Percentiles rank a stretch among this genome's conserved stretches.
Evolutionary conservation across 1,140 invertebrate genomes (phyloP).

Genomic region (Bathynomus jamesi): DNA sequence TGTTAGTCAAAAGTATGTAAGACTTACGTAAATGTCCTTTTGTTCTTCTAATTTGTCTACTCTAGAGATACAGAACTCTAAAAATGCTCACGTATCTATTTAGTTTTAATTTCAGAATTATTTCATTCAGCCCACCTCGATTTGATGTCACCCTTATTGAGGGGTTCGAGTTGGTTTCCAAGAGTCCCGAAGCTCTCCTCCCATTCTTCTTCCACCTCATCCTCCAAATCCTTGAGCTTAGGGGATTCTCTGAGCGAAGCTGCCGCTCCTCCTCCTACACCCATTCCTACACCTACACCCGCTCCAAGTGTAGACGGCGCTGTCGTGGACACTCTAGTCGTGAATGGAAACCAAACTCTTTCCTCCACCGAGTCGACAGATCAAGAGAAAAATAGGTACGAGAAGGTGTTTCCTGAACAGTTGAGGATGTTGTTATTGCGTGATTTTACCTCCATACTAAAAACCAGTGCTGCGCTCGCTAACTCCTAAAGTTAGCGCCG

Average conservation of each 20-base stretch:
- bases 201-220: slow-evolving; percentile 44
- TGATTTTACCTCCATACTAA: no score
- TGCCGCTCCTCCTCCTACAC: slow-evolving; percentile 19
- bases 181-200: slow-evolving; percentile 39
- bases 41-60: no score
- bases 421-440: no score
- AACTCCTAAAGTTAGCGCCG: no score
- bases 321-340: background rate
- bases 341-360: background rate
- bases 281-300: slow-evolving; percentile 18
- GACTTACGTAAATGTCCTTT: no score
- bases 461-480: no score
- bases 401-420: no score
- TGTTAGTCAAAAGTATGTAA: no score
- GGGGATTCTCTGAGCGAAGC: slow-evolving; percentile 33
- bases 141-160: slow-evolving; percentile 26
- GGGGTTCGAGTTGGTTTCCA: slow-evolving; percentile 23
- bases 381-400: background rate
- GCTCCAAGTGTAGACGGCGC: slow-evolving; percentile 24
- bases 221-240: slow-evolving; percentile 43
- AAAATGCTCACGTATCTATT: no score
- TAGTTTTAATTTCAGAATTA: slow-evolving; percentile 22
- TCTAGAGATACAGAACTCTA: no score
- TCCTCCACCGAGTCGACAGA: background rate
- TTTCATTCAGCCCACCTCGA: slow-evolving; percentile 25